phyloP scores from a whole-genome alignment of 2,113 vertebrate genomes.

The Heterotilapia buettikoferi region DNA sequence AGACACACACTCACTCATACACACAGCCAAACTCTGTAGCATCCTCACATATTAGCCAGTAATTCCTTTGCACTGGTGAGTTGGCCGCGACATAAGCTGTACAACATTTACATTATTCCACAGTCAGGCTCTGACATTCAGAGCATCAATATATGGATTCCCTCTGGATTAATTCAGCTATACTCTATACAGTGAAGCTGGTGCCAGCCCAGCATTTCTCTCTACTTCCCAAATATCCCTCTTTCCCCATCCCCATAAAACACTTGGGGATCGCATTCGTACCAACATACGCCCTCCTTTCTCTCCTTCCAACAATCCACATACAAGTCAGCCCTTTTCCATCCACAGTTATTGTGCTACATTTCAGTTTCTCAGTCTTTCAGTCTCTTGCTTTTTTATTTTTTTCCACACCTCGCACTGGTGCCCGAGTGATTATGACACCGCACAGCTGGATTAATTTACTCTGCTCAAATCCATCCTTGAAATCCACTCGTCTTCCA shows the following conservation, averaged over 20 bases:
- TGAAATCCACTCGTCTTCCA: not conserved
- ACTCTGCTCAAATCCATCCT: slow-evolving; percentile 11
- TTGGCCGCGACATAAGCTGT: slow-evolving; percentile 54
- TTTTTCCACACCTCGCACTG: not conserved
- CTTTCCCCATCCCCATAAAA: not conserved
- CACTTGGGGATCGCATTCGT: slow-evolving; percentile 68
- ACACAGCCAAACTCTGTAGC: not conserved
- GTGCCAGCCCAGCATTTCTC: slow-evolving; percentile 78
- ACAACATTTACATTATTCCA: slow-evolving; percentile 53
- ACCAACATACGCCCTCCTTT: slow-evolving; percentile 72
- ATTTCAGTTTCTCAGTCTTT: slow-evolving; percentile 15
- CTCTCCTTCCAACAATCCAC: slow-evolving; percentile 43
- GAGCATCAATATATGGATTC: slow-evolving; percentile 33
- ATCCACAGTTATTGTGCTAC: slow-evolving; percentile 53
- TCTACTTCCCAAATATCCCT: slow-evolving; percentile 9
- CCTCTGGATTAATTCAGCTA: slow-evolving; percentile 17
- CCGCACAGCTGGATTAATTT: slow-evolving; percentile 7
- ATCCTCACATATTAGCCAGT: slow-evolving; percentile 5
- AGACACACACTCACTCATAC: not conserved
- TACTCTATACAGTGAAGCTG: slow-evolving; percentile 47
- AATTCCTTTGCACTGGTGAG: slow-evolving; percentile 64
- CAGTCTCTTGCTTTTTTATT: not conserved
- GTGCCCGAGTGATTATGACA: slow-evolving; percentile 28
- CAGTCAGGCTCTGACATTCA: slow-evolving; percentile 48
- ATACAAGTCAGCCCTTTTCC: slow-evolving; percentile 69